Percentiles rank a stretch among this genome's conserved stretches.
phyloP scores from a whole-genome alignment of 1,140 invertebrate species.

The Trachymyrmex septentrionalis region DNA sequence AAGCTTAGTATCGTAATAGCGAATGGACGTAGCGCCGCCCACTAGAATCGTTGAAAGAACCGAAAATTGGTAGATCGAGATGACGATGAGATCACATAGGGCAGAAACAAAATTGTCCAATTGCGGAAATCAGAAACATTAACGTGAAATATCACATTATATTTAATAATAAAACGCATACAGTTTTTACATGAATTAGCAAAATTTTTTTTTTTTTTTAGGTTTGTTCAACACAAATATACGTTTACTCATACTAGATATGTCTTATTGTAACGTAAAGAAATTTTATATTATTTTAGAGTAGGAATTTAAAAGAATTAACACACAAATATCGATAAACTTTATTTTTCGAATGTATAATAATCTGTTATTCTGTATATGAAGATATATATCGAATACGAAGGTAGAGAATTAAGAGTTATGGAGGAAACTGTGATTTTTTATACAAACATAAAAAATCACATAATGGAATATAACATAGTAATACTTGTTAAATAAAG shows the following conservation, averaged over 20 bases:
- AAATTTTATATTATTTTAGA: too few species aligned
- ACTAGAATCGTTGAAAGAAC: constrained; percentile 70
- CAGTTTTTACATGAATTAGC: neutral
- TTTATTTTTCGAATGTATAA: too few species aligned
- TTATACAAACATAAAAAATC: neutral
- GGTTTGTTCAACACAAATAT: neutral
- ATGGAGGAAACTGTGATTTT: neutral
- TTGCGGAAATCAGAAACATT: constrained; percentile 35
- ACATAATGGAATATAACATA: neutral
- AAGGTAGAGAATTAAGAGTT: constrained; percentile 3
- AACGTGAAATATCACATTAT: constrained; percentile 6
- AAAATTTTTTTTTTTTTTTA: neutral
- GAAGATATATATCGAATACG: neutral
- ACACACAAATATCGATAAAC: too few species aligned
- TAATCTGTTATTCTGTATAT: neutral
- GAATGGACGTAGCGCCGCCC: constrained; percentile 66
- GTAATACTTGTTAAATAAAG: neutral
- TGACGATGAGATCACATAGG: constrained; percentile 47
- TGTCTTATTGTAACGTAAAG: too few species aligned
- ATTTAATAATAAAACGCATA: constrained; percentile 19
- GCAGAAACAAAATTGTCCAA: constrained; percentile 3
- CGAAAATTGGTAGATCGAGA: constrained; percentile 56
- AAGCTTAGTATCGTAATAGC: constrained; percentile 80
- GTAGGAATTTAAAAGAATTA: too few species aligned
- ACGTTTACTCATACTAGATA: neutral